Base-by-base conservation (phyloP, 1,140 invertebrate species). In the Maconellicoccus hirsutus region DNA sequence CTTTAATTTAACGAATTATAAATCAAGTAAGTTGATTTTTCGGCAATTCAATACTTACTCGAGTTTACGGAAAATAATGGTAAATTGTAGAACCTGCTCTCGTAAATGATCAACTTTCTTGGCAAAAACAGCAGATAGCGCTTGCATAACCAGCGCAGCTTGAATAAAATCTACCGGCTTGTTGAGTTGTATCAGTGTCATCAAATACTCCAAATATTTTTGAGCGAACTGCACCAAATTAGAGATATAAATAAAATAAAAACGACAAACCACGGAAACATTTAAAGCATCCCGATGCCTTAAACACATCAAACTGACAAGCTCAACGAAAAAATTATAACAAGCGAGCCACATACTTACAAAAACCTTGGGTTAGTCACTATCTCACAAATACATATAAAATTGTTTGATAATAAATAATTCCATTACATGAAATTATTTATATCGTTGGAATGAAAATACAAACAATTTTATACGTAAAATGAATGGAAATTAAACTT, bases 401-500 rank as follows among this genome's bases (percentile, higher is more conserved):
- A 52, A 52, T 16, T 52, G 42, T 3, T 16, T 16, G 42, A 2
- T 8, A 16, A 19, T 16, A 52, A 52, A 52, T 52, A 4, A 52
- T 52, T 52, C 42, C n/a, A 52, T 19, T 52, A 19, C 6, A 52
- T 52, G n/a, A 16, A 52, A 52, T 52, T 16, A 52, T 19, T 52
- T 16, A 52, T 52, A 33, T 6, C 29, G 29, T 6, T 6, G 29
- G 29, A 6, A 33, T 52, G 42, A 52, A 8, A 52, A 19, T 8
- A 33, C 29, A 19, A 8, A 52, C 42, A 52, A 52, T 52, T 52
- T 52, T 52, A 52, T 52, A 52, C n/a, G 42, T 16, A 52, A 66
- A 66, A 66, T 66, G 61, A 66, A 66, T 66, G 61, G 61, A 66
- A 66, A 66, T 66, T 66, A 66, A 66, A 66, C 25, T 66, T 66